Base-by-base conservation (phyloP, 2,113 vertebrate genomes). In the Pseudopodoces humilis region DNA sequence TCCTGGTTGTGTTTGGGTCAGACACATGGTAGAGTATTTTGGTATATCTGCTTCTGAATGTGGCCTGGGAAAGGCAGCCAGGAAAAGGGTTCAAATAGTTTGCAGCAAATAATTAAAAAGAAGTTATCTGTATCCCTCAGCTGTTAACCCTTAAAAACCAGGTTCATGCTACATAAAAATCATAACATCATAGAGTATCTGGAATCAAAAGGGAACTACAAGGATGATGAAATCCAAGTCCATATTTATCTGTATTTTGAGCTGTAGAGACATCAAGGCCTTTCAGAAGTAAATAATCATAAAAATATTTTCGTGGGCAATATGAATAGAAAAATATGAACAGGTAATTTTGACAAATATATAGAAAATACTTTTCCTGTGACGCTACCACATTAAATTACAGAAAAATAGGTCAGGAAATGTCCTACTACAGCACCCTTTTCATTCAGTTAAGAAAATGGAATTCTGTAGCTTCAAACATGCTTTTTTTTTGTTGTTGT, bases 51-150 rank as follows among this genome's bases (percentile, higher is more conserved):
- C 56, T 88, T 90, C 93, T 95, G 59, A 90, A 39, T 28, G 37
- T 43, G 59, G 67, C 28, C 50, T 56, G 62, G 52, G 63, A 95
- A 88, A 92, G 41, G 60, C 60, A 70, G 39, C 17, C 75, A 90
- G 84, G 80, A 88, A 95, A 86, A 85, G 64, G 31, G 58, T 84
- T 83, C 64, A 88, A 37, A 83, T 91, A 84, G 44, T 86, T 83
- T 94, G 68, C 74, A 81, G 27, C 49, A 84, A 90, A 43, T 63
- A 68, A 94, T 92, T 92, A 86, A 78, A 83, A 86, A 75, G 37
- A 81, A 92, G 8, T 52, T 85, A 46, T 79, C 74, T 50, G 19
- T 37, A 62, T 24, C 41, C 44, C 49, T 83, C 37, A 71, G 46
- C 46, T 71, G 59, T 84, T 92, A 92, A 77, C 60, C 13, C 80